Conservation (phyloP, 2,888 invertebrate species). For the Mesorhabditis belari region DNA sequence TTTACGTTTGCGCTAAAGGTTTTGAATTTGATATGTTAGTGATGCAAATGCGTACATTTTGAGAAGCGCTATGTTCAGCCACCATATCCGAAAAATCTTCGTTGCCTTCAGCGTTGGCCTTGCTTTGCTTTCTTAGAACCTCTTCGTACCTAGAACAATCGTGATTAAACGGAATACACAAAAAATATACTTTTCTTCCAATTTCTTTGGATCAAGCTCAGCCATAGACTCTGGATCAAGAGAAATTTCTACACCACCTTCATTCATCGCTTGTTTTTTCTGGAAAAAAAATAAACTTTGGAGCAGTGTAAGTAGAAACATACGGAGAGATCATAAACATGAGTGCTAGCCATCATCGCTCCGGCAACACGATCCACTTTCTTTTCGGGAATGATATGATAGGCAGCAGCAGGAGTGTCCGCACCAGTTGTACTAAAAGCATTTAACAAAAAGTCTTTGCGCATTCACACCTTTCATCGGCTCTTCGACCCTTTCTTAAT, state of each 20-base stretch:
- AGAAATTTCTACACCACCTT: slow-evolving; percentile 74
- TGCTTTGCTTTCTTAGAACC: slow-evolving; percentile 82
- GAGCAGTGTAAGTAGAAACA: slow-evolving; percentile 2
- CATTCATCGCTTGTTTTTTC: slow-evolving; percentile 32
- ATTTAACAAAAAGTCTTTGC: background rate
- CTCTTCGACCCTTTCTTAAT: slow-evolving; percentile 88
- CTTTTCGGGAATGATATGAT: slow-evolving; percentile 90
- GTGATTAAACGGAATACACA: background rate
- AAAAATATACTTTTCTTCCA: slow-evolving; percentile 57
- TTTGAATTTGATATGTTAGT: slow-evolving; percentile 1
- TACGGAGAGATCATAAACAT: slow-evolving; percentile 85
- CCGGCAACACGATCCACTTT: slow-evolving; percentile 72
- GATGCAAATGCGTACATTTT: slow-evolving; percentile 65
- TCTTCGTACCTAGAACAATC: slow-evolving; percentile 73
- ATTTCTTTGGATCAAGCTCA: slow-evolving; percentile 34
- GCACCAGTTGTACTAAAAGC: slow-evolving; percentile 22
- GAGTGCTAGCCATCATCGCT: slow-evolving; percentile 83
- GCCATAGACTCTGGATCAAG: slow-evolving; percentile 77
- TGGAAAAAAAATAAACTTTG: slow-evolving; percentile 11
- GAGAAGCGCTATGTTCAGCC: slow-evolving; percentile 91
- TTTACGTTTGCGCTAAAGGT: slow-evolving; percentile 49
- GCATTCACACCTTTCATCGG: slow-evolving; percentile 72
- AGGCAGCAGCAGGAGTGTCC: slow-evolving; percentile 64
- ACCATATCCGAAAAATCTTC: slow-evolving; percentile 98
- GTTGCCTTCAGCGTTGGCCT: slow-evolving; percentile 24